Evolutionary conservation across 2,888 invertebrate species (phyloP).

Genomic region (Sipha maydis): DNA sequence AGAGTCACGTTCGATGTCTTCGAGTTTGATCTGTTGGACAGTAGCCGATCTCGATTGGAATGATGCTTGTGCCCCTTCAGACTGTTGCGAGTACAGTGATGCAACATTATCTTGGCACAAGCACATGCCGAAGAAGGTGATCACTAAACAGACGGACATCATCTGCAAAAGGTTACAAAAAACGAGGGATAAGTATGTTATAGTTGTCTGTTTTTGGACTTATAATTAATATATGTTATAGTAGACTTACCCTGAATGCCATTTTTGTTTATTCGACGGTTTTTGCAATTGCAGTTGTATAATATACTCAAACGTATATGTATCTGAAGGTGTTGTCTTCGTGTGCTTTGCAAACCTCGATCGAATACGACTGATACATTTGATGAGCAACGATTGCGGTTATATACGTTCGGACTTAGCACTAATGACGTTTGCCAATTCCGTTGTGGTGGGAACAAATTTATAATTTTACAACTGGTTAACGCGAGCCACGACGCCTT

Average conservation of each 20-base stretch:
- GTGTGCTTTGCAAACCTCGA: conserved; percentile 21
- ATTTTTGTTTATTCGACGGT: neutral
- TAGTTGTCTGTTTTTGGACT: neutral
- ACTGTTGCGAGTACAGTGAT: neutral
- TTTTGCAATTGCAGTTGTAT: neutral
- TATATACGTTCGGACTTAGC: conserved; percentile 44
- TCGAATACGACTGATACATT: conserved; percentile 52
- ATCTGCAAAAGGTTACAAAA: neutral
- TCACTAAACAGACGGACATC: conserved; percentile 28
- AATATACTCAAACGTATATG: too few species aligned
- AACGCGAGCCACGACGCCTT: neutral
- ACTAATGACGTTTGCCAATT: neutral
- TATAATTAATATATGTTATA: neutral
- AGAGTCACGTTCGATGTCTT: conserved; percentile 54
- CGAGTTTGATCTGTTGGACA: conserved; percentile 37
- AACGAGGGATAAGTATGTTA: neutral
- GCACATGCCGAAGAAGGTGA: conserved; percentile 42
- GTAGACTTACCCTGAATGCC: conserved; percentile 34
- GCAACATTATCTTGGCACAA: conserved; percentile 3
- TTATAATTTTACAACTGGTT: conserved; percentile 14
- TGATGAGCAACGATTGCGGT: conserved; percentile 34
- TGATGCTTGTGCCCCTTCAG: neutral
- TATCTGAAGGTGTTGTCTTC: neutral
- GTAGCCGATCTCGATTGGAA: conserved; percentile 20
- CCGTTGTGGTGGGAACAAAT: conserved; percentile 4